A percentile compares a stretch with the other conserved stretches of the same genome.
Evolutionary conservation across 2,888 invertebrate genomes (phyloP).

Genomic region (Isotomurus palustris): DNA sequence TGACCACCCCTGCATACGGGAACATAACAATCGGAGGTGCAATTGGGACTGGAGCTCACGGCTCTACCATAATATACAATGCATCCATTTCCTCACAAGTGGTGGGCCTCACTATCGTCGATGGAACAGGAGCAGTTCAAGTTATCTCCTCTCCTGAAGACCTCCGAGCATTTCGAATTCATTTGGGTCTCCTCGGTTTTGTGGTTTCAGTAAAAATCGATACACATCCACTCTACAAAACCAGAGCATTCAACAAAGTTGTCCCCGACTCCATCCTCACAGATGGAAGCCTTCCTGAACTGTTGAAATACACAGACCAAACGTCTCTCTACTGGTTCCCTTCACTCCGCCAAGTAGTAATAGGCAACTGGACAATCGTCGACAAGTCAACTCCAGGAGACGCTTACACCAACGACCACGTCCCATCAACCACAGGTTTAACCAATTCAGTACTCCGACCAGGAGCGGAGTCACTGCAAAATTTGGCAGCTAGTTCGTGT

Average conservation of each 20-base stretch:
- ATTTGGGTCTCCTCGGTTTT: constrained; percentile 24
- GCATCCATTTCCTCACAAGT: constrained; percentile 14
- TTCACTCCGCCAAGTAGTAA: constrained; percentile 1
- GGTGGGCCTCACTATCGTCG: constrained; percentile 15
- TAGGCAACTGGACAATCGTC: constrained; percentile 23
- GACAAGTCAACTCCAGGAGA: constrained; percentile 1
- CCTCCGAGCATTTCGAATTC: constrained; percentile 16
- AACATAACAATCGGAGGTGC: constrained; percentile 20
- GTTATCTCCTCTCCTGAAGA: constrained; percentile 6
- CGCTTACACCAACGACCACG: constrained; percentile 9
- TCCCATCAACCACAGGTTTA: neutral
- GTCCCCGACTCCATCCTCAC: constrained; percentile 1
- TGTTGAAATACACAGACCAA: constrained; percentile 7
- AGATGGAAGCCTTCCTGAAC: neutral
- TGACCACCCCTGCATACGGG: constrained; percentile 18
- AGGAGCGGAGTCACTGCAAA: neutral
- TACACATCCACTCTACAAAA: constrained; percentile 16
- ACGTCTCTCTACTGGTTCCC: constrained; percentile 24
- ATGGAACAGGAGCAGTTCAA: constrained; percentile 13
- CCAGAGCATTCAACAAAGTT: constrained; percentile 6
- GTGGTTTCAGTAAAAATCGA: constrained; percentile 5
- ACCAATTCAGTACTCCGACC: neutral
- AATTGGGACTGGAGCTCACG: constrained; percentile 24
- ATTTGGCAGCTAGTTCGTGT: neutral
- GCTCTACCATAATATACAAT: constrained; percentile 7